Evolutionary conservation across 37 sponge, comb jelly and placozoan species (phyloP).

Genomic region (Chondrilla cf. caribensis): DNA sequence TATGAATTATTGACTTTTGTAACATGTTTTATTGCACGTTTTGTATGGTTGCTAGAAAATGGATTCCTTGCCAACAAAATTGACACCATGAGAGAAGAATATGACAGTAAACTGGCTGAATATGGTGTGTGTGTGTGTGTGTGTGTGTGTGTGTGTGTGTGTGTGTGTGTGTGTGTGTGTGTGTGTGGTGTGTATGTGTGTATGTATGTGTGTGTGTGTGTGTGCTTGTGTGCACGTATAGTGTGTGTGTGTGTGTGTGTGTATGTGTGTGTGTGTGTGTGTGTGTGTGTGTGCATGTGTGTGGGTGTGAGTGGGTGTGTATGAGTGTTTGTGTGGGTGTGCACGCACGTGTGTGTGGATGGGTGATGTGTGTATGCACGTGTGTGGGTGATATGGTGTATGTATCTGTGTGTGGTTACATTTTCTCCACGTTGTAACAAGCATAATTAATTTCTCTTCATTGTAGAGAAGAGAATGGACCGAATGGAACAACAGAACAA

Average conservation of each 20-base stretch:
- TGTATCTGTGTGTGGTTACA: too few species aligned
- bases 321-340: too few species aligned
- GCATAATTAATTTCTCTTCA: too few species aligned
- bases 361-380: too few species aligned
- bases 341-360: too few species aligned
- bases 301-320: too few species aligned
- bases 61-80: conserved; percentile 65
- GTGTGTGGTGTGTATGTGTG: conserved; percentile 1
- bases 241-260: not conserved
- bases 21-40: too few species aligned
- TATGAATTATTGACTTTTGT: too few species aligned
- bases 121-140: conserved; percentile 22
- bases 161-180: not conserved
- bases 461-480: not conserved
- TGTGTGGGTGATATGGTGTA: too few species aligned
- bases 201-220: conserved; percentile 14
- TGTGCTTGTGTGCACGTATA: not conserved
- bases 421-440: too few species aligned
- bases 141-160: conserved; percentile 25
- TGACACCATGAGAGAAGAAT: conserved; percentile 49
- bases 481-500: not conserved
- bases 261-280: not conserved
- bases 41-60: too few species aligned
- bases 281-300: not conserved
- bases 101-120: conserved; percentile 44